phyloP scores from a whole-genome alignment of 64 coral and sea anemone genomes.

The Montipora sp. region DNA sequence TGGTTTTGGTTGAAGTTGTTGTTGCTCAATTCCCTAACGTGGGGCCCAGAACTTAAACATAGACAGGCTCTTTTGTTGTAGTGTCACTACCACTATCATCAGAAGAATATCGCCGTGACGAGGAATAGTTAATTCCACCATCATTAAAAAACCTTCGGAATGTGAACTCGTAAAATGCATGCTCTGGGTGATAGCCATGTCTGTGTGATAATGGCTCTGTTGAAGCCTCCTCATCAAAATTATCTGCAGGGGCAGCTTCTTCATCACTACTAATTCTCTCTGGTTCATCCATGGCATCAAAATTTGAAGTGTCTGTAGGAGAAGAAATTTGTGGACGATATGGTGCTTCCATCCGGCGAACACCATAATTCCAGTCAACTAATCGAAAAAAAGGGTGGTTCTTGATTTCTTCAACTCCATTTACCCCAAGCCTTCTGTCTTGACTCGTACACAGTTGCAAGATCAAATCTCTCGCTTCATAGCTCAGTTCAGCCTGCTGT shows the following conservation, averaged over 20 bases:
- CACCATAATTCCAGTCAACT: constrained; percentile 84
- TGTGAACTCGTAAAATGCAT: constrained; percentile 96
- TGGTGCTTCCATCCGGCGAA: constrained; percentile 69
- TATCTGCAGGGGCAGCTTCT: constrained; percentile 37
- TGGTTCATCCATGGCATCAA: constrained; percentile 88
- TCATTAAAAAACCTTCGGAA: constrained; percentile 93
- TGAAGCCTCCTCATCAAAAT: background rate
- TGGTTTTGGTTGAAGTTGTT: no score
- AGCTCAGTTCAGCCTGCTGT: constrained; percentile 60
- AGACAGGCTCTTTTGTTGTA: constrained; percentile 78
- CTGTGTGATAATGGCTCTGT: constrained; percentile 47
- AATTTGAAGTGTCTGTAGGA: constrained; percentile 88
- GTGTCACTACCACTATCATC: constrained; percentile 68
- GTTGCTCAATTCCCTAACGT: background rate
- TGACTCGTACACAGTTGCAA: constrained; percentile 83
- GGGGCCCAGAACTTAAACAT: constrained; percentile 58
- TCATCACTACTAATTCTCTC: constrained; percentile 74
- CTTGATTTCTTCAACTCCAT: constrained; percentile 91
- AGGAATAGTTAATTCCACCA: constrained; percentile 53
- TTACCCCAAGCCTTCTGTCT: constrained; percentile 78
- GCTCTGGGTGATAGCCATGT: constrained; percentile 66
- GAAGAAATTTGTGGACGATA: constrained; percentile 78
- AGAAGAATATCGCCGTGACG: constrained; percentile 63
- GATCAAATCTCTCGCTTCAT: constrained; percentile 88
- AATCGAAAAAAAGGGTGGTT: constrained; percentile 81